Conservation (phyloP, 2,888 invertebrate genomes). For the Tinea trinotella region DNA sequence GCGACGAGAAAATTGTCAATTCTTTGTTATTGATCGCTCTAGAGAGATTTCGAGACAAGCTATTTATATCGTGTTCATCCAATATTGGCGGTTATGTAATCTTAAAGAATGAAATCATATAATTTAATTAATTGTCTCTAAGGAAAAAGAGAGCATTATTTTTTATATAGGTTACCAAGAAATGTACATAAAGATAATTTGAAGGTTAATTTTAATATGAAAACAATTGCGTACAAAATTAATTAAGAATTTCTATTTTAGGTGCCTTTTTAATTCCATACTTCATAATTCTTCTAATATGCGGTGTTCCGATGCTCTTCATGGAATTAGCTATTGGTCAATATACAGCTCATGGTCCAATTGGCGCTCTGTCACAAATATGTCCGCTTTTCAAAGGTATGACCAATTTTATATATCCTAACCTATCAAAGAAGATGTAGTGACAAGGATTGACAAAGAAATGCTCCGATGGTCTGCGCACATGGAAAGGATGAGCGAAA, state of each 20-base stretch:
- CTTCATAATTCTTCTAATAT: conserved; percentile 90
- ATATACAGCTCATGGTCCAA: conserved; percentile 92
- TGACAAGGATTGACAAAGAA: too few species aligned
- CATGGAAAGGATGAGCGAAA: too few species aligned
- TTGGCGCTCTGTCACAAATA: conserved; percentile 91
- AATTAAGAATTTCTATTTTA: conserved; percentile 63
- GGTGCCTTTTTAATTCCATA: conserved; percentile 97
- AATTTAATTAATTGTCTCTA: too few species aligned
- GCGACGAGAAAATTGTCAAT: not conserved
- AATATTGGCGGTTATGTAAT: not conserved
- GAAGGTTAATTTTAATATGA: too few species aligned
- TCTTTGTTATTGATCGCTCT: not conserved
- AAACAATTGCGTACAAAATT: too few species aligned
- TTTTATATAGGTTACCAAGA: too few species aligned
- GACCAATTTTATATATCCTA: too few species aligned
- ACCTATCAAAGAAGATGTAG: too few species aligned
- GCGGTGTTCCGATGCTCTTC: conserved; percentile 92
- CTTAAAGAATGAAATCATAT: not conserved
- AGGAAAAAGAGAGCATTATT: too few species aligned
- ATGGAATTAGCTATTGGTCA: conserved; percentile 96
- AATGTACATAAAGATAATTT: too few species aligned
- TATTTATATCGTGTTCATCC: conserved; percentile 9
- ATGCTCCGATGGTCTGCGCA: too few species aligned
- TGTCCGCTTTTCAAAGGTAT: conserved; percentile 95
- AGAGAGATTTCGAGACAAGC: not conserved